Percentiles rank a stretch among this genome's conserved stretches.
Evolutionary conservation across 2,888 invertebrate species (phyloP).

Genomic region (Oscheius sp.): DNA sequence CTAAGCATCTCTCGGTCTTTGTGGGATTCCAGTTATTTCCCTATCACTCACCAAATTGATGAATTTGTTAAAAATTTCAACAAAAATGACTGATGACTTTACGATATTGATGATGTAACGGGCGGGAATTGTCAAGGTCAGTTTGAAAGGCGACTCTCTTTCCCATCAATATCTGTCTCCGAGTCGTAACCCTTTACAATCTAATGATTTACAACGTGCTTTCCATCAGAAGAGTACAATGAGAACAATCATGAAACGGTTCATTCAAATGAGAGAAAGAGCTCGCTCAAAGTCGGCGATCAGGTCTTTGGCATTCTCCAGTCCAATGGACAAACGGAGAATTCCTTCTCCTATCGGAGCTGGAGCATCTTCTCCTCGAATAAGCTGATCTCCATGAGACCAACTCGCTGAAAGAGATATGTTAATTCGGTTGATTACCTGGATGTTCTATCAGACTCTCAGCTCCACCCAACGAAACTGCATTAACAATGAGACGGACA

Average conservation of each 20-base stretch:
- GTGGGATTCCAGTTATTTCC: not conserved
- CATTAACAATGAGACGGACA: constrained; percentile 46
- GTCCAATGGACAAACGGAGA: constrained; percentile 61
- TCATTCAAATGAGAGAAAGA: constrained; percentile 23
- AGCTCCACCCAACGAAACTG: constrained; percentile 59
- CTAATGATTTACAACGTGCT: not conserved
- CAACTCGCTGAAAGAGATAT: constrained; percentile 31
- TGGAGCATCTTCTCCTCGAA: constrained; percentile 30
- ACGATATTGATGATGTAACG: too few relatives aligned
- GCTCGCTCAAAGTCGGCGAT: constrained; percentile 71
- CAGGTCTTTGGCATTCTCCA: constrained; percentile 71
- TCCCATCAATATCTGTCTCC: too few relatives aligned
- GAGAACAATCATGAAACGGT: not conserved
- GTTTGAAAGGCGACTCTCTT: too few relatives aligned
- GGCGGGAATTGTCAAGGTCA: too few relatives aligned
- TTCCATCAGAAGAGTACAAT: not conserved
- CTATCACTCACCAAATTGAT: too few relatives aligned
- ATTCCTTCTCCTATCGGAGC: constrained; percentile 15
- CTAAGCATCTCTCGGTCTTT: constrained; percentile 73
- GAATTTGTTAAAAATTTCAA: too few relatives aligned
- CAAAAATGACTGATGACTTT: too few relatives aligned
- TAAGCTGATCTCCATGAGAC: constrained; percentile 49
- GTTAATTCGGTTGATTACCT: not conserved
- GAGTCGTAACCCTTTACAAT: too few relatives aligned
- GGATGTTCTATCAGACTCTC: constrained; percentile 62